Evolutionary conservation across 92 coral and sea anemone genomes (phyloP).

Genomic region (Heliopora coerulea): DNA sequence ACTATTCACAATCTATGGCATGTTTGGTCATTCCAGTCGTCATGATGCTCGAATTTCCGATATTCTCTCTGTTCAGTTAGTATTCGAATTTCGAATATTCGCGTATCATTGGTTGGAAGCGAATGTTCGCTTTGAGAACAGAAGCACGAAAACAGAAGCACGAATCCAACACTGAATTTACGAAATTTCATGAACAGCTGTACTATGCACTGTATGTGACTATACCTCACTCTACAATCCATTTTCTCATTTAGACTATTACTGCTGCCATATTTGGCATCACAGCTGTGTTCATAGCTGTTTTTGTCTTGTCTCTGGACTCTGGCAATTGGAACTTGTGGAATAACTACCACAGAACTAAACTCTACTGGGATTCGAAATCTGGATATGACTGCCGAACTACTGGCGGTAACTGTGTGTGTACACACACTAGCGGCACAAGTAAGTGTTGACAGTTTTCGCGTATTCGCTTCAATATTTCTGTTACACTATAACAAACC

Average conservation of each 20-base stretch:
- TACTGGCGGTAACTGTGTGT: not conserved
- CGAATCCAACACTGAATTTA: too few relatives aligned
- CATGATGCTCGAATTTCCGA: too few relatives aligned
- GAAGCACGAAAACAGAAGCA: too few relatives aligned
- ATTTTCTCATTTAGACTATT: slow-evolving; percentile 20
- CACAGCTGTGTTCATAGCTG: not conserved
- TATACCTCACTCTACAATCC: too few relatives aligned
- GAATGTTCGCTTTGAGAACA: too few relatives aligned
- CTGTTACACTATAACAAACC: not conserved
- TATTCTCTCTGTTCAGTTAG: too few relatives aligned
- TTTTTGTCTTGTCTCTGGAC: slow-evolving; percentile 18
- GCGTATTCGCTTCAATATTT: not conserved
- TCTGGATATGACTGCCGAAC: slow-evolving; percentile 16
- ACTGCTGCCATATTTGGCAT: slow-evolving; percentile 12
- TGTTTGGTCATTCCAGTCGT: too few relatives aligned
- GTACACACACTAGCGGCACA: not conserved
- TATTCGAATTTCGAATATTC: too few relatives aligned
- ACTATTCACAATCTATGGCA: too few relatives aligned
- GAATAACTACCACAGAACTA: not conserved
- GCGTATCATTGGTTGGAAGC: too few relatives aligned
- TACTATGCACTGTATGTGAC: too few relatives aligned
- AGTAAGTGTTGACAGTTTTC: not conserved
- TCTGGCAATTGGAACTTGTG: not conserved
- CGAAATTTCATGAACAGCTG: too few relatives aligned
- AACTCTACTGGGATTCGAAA: slow-evolving; percentile 29